phyloP scores from a whole-genome alignment of 2,113 vertebrate species.

The Micronycteris hirsuta region DNA sequence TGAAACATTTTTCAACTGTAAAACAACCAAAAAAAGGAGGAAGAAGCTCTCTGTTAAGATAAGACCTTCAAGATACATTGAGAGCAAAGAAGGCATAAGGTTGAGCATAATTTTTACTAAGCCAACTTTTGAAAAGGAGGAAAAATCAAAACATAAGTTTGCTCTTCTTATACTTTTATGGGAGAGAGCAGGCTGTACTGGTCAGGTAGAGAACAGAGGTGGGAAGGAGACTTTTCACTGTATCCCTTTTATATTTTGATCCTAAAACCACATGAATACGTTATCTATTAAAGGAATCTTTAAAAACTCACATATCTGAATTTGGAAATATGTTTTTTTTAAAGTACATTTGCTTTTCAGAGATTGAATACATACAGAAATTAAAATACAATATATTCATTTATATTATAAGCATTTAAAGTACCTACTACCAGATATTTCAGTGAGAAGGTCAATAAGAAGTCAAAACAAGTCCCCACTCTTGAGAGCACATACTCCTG shows the following conservation, averaged over 20 bases:
- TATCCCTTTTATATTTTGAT: not conserved
- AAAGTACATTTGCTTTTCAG: not conserved
- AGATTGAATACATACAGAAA: not conserved
- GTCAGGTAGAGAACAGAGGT: not conserved
- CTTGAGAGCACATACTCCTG: rapidly evolving
- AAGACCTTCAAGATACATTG: not conserved
- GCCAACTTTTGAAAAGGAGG: not conserved
- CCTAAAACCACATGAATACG: not conserved
- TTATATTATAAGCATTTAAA: not conserved
- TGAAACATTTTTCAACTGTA: not conserved
- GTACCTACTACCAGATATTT: not conserved
- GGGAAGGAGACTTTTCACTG: not conserved
- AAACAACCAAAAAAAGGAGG: not conserved
- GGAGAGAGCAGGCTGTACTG: not conserved
- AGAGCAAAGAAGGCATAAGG: not conserved
- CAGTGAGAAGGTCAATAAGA: not conserved
- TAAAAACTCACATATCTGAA: not conserved
- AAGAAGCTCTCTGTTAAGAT: not conserved
- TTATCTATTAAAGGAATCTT: not conserved
- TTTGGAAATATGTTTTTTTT: not conserved
- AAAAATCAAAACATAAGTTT: not conserved
- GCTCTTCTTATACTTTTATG: not conserved
- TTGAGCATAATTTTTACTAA: not conserved
- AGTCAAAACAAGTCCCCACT: not conserved
- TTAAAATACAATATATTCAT: not conserved